Conservation (phyloP, 1,140 invertebrate species). For the Formica exsecta region DNA sequence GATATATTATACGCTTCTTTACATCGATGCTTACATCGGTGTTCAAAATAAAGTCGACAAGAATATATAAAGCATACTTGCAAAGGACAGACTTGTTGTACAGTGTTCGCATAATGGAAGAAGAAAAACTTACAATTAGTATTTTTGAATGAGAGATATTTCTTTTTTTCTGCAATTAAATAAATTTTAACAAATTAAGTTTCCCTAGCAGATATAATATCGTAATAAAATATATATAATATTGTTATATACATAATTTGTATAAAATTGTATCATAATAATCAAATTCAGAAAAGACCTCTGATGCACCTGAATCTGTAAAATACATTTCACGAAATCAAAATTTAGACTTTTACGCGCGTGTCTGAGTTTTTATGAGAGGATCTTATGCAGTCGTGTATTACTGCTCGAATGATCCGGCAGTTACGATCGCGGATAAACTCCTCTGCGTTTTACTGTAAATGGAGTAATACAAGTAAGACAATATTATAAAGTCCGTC, state of each 20-base stretch:
- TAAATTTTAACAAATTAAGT: neutral
- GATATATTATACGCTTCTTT: neutral
- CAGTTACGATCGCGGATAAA: conserved; percentile 9
- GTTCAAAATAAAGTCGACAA: neutral
- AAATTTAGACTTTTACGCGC: neutral
- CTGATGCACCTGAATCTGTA: neutral
- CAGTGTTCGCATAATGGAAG: neutral
- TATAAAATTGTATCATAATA: neutral
- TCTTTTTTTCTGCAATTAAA: neutral
- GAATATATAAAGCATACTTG: neutral
- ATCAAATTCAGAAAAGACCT: neutral
- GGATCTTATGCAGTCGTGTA: conserved; percentile 23
- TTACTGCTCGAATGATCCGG: neutral
- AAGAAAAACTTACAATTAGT: neutral
- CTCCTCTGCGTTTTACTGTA: neutral
- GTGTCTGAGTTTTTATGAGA: conserved; percentile 29
- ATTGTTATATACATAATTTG: neutral
- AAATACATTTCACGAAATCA: conserved; percentile 5
- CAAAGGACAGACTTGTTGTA: neutral
- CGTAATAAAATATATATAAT: neutral
- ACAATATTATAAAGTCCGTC: conserved; percentile 1
- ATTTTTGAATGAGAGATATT: neutral
- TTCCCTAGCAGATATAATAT: neutral
- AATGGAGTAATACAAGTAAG: conserved; percentile 35
- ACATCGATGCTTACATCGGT: too few species aligned